Conservation (phyloP, 2,113 vertebrate species). For the Alectura lathami region DNA sequence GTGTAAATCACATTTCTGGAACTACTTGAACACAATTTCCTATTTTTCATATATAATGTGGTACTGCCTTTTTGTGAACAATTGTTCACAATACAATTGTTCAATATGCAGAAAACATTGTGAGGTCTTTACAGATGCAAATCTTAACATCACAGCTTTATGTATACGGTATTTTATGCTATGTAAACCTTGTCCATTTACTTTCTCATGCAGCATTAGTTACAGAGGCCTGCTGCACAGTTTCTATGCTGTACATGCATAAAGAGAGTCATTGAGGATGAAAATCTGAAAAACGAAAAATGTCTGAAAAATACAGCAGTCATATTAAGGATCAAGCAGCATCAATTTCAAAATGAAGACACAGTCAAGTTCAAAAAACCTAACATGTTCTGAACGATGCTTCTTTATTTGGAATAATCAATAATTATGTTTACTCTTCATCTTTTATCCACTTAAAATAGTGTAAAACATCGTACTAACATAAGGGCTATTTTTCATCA, state of each 20-base stretch:
- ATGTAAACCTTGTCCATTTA: not conserved
- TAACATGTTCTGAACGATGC: not conserved
- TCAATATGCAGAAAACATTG: not conserved
- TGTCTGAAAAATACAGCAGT: not conserved
- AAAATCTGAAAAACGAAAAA: not conserved
- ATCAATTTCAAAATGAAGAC: not conserved
- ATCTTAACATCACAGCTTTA: not conserved
- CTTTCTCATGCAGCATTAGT: not conserved
- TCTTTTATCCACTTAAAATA: not conserved
- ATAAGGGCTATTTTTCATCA: not conserved
- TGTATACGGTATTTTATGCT: not conserved
- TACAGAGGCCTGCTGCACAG: accelerated
- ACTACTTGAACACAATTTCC: not conserved
- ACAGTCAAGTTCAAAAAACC: not conserved
- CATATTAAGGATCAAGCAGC: not conserved
- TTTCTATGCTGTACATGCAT: not conserved
- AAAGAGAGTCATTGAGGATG: not conserved
- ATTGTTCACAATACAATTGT: not conserved
- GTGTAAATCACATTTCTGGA: not conserved
- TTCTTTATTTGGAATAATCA: not conserved
- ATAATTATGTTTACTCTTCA: not conserved
- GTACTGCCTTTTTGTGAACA: not conserved
- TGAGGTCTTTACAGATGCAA: not conserved
- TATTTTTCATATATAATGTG: not conserved
- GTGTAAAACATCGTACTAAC: not conserved